These are phyloP conservation scores for Phymanthus crucifer DNA, from an alignment of 92 coral and sea anemone species.

Conservation along the genomic window DNA sequence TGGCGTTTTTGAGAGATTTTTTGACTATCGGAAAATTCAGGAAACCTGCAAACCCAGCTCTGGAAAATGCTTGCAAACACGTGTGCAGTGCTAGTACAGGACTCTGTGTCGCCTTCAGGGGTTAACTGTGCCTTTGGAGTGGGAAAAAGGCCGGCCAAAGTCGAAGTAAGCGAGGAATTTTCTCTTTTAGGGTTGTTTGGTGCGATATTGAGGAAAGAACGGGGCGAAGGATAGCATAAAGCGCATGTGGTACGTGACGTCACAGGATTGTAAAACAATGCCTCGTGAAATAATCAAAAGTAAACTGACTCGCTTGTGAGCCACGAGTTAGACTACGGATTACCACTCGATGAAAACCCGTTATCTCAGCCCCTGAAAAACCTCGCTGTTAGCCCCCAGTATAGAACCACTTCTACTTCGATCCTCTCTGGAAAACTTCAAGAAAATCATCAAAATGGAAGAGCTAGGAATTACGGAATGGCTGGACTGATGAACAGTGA, in stretches of 20 bases:
- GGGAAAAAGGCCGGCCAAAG: conserved; percentile 74
- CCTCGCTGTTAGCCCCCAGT: conserved; percentile 40
- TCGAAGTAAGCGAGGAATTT: conserved; percentile 82
- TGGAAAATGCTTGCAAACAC: conserved; percentile 94
- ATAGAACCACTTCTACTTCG: neutral
- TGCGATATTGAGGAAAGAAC: conserved; percentile 99
- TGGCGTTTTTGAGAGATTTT: conserved; percentile 98
- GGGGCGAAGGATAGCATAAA: conserved; percentile 99
- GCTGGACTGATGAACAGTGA: conserved; percentile 1
- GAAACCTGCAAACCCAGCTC: conserved; percentile 98
- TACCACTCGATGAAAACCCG: conserved; percentile 66
- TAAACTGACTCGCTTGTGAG: conserved; percentile 97
- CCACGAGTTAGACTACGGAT: conserved; percentile 85
- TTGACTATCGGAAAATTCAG: conserved; percentile 89
- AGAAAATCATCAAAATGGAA: neutral
- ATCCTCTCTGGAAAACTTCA: neutral
- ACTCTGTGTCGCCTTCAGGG: conserved; percentile 56
- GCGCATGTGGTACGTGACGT: conserved; percentile 99
- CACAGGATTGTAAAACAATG: conserved; percentile 99
- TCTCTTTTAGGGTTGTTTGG: conserved; percentile 99
- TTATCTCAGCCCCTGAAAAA: conserved; percentile 47
- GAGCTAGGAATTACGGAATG: neutral
- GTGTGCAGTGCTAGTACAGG: conserved; percentile 75
- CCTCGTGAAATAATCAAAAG: conserved; percentile 99
- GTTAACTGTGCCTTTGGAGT: conserved; percentile 60